Conservation (phyloP, 2,888 invertebrate species). For the Gymnosoma rotundatum region DNA sequence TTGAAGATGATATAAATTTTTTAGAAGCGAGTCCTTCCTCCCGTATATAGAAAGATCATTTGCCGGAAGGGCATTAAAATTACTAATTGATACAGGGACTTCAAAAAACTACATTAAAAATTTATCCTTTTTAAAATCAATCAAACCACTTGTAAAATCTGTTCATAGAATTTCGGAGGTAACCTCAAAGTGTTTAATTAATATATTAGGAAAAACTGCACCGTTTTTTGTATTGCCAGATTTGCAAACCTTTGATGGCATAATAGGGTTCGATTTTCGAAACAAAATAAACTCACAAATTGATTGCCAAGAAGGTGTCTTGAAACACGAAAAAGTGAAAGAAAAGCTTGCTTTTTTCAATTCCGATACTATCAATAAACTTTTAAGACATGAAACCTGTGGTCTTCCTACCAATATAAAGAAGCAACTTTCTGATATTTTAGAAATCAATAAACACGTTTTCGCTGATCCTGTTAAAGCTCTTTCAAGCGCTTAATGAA, state of each 20-base stretch:
- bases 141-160: conserved; percentile 50
- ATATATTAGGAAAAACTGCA: conserved; percentile 45
- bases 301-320: conserved; percentile 48
- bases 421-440: conserved; percentile 25
- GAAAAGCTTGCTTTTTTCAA: conserved; percentile 20
- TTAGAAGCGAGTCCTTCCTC: conserved; percentile 50
- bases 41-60: conserved; percentile 49
- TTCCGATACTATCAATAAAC: conserved; percentile 18
- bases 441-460: conserved; percentile 28
- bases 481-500: conserved; percentile 25
- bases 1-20: conserved; percentile 40
- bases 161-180: conserved; percentile 42
- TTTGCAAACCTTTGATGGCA: conserved; percentile 34
- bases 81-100: conserved; percentile 43
- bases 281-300: conserved; percentile 56
- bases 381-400: conserved; percentile 9
- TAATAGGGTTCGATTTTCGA: conserved; percentile 56
- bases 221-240: conserved; percentile 46
- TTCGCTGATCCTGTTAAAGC: background rate
- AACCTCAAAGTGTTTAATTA: conserved; percentile 31
- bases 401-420: conserved; percentile 14
- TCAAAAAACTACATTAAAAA: conserved; percentile 43
- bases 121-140: conserved; percentile 28
- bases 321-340: conserved; percentile 18
- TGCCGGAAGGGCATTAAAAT: conserved; percentile 43